phyloP scores from a whole-genome alignment of 2,888 invertebrate species.

The Apoderus coryli region DNA sequence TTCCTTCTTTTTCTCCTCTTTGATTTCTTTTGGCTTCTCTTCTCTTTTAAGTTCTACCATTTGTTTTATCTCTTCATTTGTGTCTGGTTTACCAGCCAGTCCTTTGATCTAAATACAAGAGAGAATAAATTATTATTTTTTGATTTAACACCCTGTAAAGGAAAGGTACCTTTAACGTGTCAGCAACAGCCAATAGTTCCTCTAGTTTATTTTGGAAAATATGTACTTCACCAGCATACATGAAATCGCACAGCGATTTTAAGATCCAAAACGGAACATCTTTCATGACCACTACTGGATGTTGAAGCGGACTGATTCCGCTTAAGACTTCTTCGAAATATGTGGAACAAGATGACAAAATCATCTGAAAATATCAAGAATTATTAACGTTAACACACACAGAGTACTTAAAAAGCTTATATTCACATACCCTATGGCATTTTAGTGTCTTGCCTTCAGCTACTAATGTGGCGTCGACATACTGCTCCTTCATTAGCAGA shows the following conservation, averaged over 20 bases:
- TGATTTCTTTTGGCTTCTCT: conserved; percentile 10
- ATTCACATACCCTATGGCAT: conserved; percentile 35
- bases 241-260: conserved; percentile 36
- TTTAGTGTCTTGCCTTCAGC: conserved; percentile 39
- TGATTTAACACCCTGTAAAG: too few relatives aligned
- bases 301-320: conserved; percentile 32
- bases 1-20: conserved; percentile 13
- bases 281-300: conserved; percentile 36
- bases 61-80: conserved; percentile 8
- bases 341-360: conserved; percentile 36
- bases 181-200: conserved; percentile 34
- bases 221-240: conserved; percentile 39
- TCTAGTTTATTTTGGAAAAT: conserved; percentile 34
- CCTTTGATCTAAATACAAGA: conserved; percentile 27
- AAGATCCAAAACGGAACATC: conserved; percentile 37
- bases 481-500: conserved; percentile 36
- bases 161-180: conserved; percentile 33
- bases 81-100: conserved; percentile 22
- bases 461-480: conserved; percentile 40
- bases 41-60: conserved; percentile 3
- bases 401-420: conserved; percentile 28
- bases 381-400: background rate
- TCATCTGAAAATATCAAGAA: conserved; percentile 30
- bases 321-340: conserved; percentile 36
- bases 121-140: conserved; percentile 4